These are phyloP conservation scores for Chrysoperla carnea DNA, from an alignment of 1,140 invertebrate genomes.

Conservation along the genomic window DNA sequence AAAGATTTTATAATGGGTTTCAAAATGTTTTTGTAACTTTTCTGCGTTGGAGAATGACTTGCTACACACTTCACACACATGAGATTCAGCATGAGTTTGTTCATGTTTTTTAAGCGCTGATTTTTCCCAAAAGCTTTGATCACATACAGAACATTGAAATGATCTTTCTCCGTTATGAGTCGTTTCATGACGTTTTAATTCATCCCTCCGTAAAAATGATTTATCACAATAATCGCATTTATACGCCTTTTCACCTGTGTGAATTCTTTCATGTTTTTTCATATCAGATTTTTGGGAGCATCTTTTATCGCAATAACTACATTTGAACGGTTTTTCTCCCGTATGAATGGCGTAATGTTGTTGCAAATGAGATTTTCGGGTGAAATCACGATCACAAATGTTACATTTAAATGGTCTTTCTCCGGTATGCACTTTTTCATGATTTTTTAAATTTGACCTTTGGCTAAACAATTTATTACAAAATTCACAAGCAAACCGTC, in stretches of 20 bases:
- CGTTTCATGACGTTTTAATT: not conserved
- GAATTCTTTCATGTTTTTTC: not conserved
- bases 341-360: not conserved
- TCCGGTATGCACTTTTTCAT: not conserved
- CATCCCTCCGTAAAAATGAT: not conserved
- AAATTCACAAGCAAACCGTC: not conserved
- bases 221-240: not conserved
- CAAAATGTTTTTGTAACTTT: too few relatives aligned
- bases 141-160: constrained; percentile 10
- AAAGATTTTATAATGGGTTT: too few relatives aligned
- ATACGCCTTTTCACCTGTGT: not conserved
- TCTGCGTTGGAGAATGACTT: constrained; percentile 1
- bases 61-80: not conserved
- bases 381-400: not conserved
- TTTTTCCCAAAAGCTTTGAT: constrained; percentile 6
- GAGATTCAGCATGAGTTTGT: too few relatives aligned
- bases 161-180: constrained; percentile 7
- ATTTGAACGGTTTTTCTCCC: not conserved
- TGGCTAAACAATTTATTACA: not conserved
- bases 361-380: not conserved
- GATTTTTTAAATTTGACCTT: not conserved
- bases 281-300: not conserved
- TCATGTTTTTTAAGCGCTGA: too few relatives aligned
- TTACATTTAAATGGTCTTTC: not conserved
- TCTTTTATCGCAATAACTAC: not conserved